Evolutionary conservation across 2,113 vertebrate species (phyloP).

Genomic region (Centropus unirufus): DNA sequence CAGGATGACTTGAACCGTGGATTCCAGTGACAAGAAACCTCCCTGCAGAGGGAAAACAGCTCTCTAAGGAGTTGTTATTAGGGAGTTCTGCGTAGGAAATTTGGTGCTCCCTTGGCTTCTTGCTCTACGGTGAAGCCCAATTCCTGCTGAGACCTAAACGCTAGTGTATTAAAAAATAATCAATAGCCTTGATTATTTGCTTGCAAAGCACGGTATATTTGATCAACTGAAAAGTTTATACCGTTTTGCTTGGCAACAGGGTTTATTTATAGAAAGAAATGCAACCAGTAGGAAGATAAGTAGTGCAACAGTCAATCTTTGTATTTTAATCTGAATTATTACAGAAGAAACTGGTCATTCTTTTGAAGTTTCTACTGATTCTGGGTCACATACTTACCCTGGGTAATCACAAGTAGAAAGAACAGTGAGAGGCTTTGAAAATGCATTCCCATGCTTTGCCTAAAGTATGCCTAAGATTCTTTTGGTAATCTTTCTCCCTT

Average conservation of each 20-base stretch:
- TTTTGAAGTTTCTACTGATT: background rate
- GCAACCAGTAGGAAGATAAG: rapidly evolving
- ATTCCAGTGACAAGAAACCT: background rate
- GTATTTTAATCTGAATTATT: background rate
- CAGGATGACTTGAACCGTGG: background rate
- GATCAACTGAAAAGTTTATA: background rate
- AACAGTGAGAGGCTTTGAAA: background rate
- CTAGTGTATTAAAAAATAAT: background rate
- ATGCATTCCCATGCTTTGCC: background rate
- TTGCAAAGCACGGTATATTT: background rate
- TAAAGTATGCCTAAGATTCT: background rate
- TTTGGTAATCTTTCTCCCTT: background rate
- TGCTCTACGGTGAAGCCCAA: background rate
- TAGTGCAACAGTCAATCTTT: background rate
- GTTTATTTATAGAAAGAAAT: background rate
- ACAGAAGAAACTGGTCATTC: background rate
- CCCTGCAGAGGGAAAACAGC: background rate
- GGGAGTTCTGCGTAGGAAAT: background rate
- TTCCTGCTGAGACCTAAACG: background rate
- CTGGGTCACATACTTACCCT: background rate
- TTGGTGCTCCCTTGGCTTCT: background rate
- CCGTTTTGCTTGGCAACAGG: background rate
- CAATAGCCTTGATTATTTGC: background rate
- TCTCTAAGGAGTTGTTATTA: background rate
- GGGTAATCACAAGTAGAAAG: background rate